Evolutionary conservation across 2,888 invertebrate genomes (phyloP).

Genomic region (Stenotaenia linearis): DNA sequence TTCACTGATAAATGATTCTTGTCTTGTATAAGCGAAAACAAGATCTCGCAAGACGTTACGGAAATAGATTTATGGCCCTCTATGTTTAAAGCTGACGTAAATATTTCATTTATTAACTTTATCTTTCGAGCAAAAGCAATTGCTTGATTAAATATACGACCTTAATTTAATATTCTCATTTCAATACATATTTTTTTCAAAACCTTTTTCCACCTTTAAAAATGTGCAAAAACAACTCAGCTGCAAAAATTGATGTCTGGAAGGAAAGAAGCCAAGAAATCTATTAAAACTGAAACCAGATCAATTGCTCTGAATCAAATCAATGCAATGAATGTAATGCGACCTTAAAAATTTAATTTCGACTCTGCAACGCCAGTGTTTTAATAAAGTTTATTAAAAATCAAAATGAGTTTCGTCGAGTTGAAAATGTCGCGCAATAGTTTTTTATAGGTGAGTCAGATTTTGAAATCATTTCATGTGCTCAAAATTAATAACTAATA

Average conservation of each 20-base stretch:
- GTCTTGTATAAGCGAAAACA: background rate
- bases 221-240: background rate
- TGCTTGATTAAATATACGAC: too few species aligned
- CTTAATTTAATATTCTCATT: too few species aligned
- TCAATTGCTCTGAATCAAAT: background rate
- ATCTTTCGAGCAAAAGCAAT: too few species aligned
- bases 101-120: too few species aligned
- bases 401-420: background rate
- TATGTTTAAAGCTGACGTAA: background rate
- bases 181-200: too few species aligned
- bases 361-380: background rate
- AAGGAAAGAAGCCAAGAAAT: background rate
- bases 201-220: background rate
- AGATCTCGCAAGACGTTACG: background rate
- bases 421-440: background rate
- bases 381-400: constrained; percentile 3
- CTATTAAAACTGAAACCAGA: background rate
- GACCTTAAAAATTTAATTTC: background rate
- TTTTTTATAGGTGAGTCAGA: background rate
- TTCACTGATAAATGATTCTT: background rate
- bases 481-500: background rate
- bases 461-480: background rate
- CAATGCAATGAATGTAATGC: background rate
- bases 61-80: background rate
- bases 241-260: background rate